phyloP scores from a whole-genome alignment of 2,113 vertebrate species.

The Trichechus manatus region DNA sequence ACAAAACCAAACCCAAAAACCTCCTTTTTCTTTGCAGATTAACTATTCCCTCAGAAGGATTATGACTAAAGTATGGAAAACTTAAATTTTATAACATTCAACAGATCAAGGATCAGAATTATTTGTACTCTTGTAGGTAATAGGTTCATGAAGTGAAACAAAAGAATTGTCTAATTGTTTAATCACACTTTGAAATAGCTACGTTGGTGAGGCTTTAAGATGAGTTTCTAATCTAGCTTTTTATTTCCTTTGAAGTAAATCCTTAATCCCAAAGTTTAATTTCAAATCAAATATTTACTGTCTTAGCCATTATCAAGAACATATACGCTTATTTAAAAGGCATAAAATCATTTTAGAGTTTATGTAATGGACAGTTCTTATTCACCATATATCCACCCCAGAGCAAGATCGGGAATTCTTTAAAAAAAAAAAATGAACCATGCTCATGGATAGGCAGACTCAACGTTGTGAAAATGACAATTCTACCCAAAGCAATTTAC shows the following conservation, averaged over 20 bases:
- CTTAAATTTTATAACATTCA: conserved; percentile 24
- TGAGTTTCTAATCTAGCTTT: conserved; percentile 19
- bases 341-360: not conserved
- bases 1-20: not conserved
- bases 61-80: conserved; percentile 27
- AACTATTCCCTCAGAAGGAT: not conserved
- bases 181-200: conserved; percentile 32
- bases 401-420: not conserved
- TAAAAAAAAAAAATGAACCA: not conserved
- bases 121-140: conserved; percentile 25
- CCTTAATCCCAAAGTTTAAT: conserved; percentile 1
- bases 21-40: not conserved
- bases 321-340: not conserved
- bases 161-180: conserved; percentile 51
- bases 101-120: conserved; percentile 26
- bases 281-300: conserved; percentile 38
- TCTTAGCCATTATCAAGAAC: conserved; percentile 28
- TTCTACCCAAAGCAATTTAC: too few relatives aligned
- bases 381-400: not conserved
- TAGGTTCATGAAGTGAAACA: not conserved
- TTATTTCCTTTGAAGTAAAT: conserved; percentile 6
- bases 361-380: not conserved
- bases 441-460: too few relatives aligned
- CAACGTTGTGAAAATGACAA: too few relatives aligned
- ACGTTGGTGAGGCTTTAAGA: not conserved